Conservation (phyloP, 2,888 invertebrate genomes). For the Choreutis nemorana region DNA sequence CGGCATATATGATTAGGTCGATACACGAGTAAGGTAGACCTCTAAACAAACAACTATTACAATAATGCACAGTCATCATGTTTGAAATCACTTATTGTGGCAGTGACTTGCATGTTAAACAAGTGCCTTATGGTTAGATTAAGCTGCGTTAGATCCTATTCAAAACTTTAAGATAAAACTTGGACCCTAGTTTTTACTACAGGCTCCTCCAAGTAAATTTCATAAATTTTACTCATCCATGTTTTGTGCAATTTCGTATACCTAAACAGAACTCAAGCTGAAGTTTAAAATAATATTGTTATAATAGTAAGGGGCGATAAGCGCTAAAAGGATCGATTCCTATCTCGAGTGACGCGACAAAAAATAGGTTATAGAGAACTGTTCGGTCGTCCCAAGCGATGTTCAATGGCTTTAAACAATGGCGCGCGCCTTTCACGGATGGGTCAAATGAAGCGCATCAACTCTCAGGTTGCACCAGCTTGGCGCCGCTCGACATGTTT, state of each 20-base stretch:
- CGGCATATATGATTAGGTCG: conserved; percentile 65
- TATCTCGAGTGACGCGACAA: no score
- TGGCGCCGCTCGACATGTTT: conserved; percentile 50
- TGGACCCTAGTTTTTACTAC: no score
- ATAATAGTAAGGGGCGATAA: no score
- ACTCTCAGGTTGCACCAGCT: conserved; percentile 54
- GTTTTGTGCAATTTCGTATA: no score
- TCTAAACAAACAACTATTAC: conserved; percentile 65
- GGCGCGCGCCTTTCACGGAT: conserved; percentile 37
- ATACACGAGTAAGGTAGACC: conserved; percentile 66
- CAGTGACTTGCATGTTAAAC: conserved; percentile 54
- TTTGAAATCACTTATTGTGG: conserved; percentile 64
- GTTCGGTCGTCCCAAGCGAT: conserved; percentile 26
- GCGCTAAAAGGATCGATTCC: no score
- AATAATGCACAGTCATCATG: conserved; percentile 57
- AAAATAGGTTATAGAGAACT: no score
- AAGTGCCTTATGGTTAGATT: conserved; percentile 43
- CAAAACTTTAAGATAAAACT: no score
- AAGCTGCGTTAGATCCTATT: background rate
- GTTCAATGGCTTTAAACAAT: conserved; percentile 49
- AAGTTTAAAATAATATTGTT: no score
- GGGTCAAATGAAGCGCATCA: conserved; percentile 58
- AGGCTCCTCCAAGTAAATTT: no score
- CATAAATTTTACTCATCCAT: no score
- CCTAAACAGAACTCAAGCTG: no score